Percentiles rank a stretch among this genome's conserved stretches.
Conservation (phyloP, 2,113 vertebrate species). For the Hirundichthys speculiger region DNA sequence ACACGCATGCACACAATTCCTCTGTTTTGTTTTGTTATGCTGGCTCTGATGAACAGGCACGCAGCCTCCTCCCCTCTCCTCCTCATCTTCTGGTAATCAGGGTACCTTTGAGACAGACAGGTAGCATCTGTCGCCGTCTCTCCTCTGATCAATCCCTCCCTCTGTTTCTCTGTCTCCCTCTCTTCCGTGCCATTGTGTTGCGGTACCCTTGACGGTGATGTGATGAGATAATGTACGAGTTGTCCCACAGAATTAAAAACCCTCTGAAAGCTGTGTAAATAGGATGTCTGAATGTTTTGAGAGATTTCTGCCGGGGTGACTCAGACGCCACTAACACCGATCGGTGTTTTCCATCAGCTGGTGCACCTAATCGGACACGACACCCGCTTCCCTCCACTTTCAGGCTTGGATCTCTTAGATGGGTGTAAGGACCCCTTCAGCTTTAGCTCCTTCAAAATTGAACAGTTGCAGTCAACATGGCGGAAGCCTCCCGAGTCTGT, state of each 20-base stretch:
- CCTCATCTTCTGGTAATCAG: conserved; percentile 79
- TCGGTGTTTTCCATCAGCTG: background rate
- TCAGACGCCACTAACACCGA: background rate
- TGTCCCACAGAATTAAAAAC: conserved; percentile 34
- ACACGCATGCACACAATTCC: conserved; percentile 20
- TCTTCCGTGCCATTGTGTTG: conserved; percentile 57
- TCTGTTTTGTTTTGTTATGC: conserved; percentile 65
- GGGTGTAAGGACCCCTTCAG: background rate
- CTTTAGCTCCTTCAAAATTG: conserved; percentile 30
- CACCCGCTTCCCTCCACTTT: background rate
- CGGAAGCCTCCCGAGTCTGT: conserved; percentile 54
- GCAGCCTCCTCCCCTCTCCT: conserved; percentile 58
- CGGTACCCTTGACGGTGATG: conserved; percentile 42
- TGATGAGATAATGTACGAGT: conserved; percentile 66
- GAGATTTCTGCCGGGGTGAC: background rate
- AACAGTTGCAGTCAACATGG: conserved; percentile 52
- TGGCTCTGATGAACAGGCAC: conserved; percentile 70
- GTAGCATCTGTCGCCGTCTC: conserved; percentile 82
- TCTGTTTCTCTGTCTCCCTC: conserved; percentile 48
- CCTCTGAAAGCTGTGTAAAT: background rate
- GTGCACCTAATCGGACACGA: too few relatives aligned
- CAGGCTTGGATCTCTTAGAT: conserved; percentile 8
- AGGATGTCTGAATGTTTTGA: background rate
- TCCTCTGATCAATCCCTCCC: conserved; percentile 61
- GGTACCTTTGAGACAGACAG: conserved; percentile 83